These are phyloP conservation scores for Labeo calbasu DNA, from an alignment of 2,797 vertebrate species.

Conservation along the genomic window DNA sequence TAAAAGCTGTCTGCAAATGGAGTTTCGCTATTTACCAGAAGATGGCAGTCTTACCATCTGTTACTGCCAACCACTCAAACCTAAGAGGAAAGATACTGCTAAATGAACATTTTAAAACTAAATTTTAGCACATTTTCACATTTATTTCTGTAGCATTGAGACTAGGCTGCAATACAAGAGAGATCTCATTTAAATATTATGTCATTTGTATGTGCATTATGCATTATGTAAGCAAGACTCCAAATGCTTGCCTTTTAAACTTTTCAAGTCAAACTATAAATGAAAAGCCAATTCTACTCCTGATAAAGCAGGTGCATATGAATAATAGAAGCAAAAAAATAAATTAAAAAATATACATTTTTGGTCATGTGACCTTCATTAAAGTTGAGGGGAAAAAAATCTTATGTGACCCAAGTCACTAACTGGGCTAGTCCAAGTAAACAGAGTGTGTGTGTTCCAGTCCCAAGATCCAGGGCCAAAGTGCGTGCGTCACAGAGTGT, in stretches of 20 bases:
- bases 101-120: not conserved
- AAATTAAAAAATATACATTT: too few species aligned
- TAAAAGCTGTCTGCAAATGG: not conserved
- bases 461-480: constrained; percentile 27
- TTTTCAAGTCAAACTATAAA: not conserved
- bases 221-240: not conserved
- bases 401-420: not conserved
- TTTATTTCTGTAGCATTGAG: not conserved
- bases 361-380: not conserved
- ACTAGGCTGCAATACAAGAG: not conserved
- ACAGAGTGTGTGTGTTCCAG: constrained; percentile 14
- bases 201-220: not conserved
- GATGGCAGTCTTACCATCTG: constrained; percentile 27
- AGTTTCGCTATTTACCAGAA: not conserved
- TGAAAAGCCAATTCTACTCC: not conserved
- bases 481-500: constrained; percentile 34
- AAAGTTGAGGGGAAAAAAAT: too few species aligned
- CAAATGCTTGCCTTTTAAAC: not conserved
- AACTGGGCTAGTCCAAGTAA: constrained; percentile 3
- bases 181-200: not conserved
- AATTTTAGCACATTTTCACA: not conserved
- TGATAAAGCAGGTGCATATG: not conserved
- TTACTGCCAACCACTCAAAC: not conserved
- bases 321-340: not conserved
- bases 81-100: not conserved